phyloP scores from a whole-genome alignment of 1,140 invertebrate species.

The Drosophila nigromelanica region DNA sequence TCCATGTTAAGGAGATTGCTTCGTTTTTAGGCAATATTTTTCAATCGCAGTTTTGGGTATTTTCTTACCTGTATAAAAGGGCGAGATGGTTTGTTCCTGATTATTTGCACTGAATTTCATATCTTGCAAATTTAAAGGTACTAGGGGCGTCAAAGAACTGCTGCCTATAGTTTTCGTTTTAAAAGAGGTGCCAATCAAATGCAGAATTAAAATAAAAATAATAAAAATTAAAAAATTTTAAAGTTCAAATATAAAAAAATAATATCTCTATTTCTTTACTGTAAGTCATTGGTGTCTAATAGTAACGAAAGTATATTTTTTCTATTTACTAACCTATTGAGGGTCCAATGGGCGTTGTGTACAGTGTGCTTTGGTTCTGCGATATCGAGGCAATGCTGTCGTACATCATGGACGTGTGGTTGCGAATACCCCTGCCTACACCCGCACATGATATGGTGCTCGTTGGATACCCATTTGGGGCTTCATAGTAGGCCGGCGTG shows the following conservation, averaged over 20 bases:
- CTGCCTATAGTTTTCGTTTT: constrained; percentile 83
- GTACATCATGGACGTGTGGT: constrained; percentile 85
- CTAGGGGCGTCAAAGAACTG: constrained; percentile 89
- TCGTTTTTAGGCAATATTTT: too few relatives aligned
- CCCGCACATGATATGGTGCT: constrained; percentile 81
- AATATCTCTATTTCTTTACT: not conserved
- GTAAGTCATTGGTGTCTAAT: too few relatives aligned
- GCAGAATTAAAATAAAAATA: constrained; percentile 6
- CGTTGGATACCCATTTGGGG: constrained; percentile 86
- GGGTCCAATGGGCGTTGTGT: constrained; percentile 89
- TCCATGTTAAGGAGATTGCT: too few relatives aligned
- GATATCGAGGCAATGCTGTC: constrained; percentile 91
- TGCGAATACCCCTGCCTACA: constrained; percentile 39
- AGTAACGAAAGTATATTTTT: not conserved
- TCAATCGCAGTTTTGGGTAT: too few relatives aligned
- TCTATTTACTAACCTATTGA: constrained; percentile 87
- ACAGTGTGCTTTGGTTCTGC: constrained; percentile 89
- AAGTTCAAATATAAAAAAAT: not conserved
- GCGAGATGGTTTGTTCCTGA: constrained; percentile 87
- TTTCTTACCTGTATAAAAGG: constrained; percentile 87
- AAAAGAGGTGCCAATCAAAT: constrained; percentile 21
- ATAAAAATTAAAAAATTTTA: not conserved
- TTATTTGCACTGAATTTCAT: constrained; percentile 87
- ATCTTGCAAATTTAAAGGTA: constrained; percentile 92
- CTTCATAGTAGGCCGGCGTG: constrained; percentile 86